Base-by-base conservation (phyloP, 2,113 vertebrate species). In the Chelonoidis abingdonii region DNA sequence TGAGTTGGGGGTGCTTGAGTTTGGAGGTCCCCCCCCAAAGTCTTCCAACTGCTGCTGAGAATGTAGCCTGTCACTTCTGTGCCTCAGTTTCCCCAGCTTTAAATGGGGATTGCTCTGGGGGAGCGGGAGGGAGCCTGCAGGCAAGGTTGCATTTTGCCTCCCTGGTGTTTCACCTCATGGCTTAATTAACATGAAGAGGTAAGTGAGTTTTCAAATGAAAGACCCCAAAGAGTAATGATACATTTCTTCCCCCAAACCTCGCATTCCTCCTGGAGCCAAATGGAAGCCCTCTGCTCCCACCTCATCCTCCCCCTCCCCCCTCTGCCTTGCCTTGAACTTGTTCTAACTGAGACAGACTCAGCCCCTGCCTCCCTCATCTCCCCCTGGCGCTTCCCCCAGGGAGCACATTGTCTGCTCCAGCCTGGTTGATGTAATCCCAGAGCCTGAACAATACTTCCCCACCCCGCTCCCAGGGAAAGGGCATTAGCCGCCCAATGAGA, bases 281-380 rank as follows among this genome's bases (percentile, higher is more conserved):
- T 1, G 41, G 54, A 69, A n/a, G 85, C 87, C 89, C 56, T 0
- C 0, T 13, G 3, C 59, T 82, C 22, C 53, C 65, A 11, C 10
- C 0, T 50, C 53, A 41, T 89, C 65, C 54, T 79, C 52, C 4
- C 92, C 94, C 56, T 90, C 83, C 7, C 8, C 83, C 94, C 92
- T 82, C 7, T 84, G 83, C 35, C 59, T 59, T 38, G 47, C 82
- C 72, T 10, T 86, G 87, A 93, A 95, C 95, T 93, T 90, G 90
- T 95, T 9, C 97, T 98, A 98, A 99, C 99, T 98, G 98, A 99
- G 98, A 98, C 98, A 98, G 98, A 98, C 97, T 96, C 97, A 98
- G 98, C 98, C 92, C 98, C 98, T 98, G 98, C 98, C 97, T 98
- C 98, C 96, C 97, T 98, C 97, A 98, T 98, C 97, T 93, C 75